A percentile compares a stretch with the other conserved stretches of the same genome.
Evolutionary conservation across 2,888 invertebrate genomes (phyloP).

Genomic region (Euspilapteryx auroguttella): DNA sequence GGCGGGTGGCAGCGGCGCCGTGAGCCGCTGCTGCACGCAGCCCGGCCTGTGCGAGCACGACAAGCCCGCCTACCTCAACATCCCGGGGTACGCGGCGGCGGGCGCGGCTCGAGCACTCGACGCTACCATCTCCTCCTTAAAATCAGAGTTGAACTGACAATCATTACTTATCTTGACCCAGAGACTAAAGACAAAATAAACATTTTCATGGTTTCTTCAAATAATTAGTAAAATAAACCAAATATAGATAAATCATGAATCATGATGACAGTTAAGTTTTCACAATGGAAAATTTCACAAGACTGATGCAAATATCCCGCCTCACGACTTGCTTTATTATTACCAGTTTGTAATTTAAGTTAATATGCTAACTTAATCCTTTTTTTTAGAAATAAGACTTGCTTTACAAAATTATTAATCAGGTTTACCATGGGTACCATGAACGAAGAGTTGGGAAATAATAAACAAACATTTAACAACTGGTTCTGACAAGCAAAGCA

Average conservation of each 20-base stretch:
- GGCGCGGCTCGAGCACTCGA: conserved; percentile 45
- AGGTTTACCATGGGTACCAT: too few relatives aligned
- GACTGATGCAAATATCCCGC: conserved; percentile 63
- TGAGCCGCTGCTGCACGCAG: conserved; percentile 46
- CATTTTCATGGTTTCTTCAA: conserved; percentile 3
- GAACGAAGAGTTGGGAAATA: too few relatives aligned
- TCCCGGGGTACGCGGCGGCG: conserved; percentile 50
- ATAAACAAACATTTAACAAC: too few relatives aligned
- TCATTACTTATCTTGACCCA: conserved; percentile 8
- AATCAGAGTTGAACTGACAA: conserved; percentile 52
- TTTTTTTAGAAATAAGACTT: not conserved
- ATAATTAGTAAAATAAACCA: conserved; percentile 2
- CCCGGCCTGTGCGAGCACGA: conserved; percentile 56
- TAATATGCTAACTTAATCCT: conserved; percentile 15
- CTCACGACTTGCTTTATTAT: conserved; percentile 62
- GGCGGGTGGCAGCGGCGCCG: conserved; percentile 23
- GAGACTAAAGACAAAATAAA: conserved; percentile 2
- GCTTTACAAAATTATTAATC: not conserved
- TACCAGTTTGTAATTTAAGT: conserved; percentile 52
- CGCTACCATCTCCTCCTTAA: conserved; percentile 47
- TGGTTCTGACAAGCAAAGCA: too few relatives aligned
- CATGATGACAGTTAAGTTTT: conserved; percentile 17
- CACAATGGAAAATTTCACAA: conserved; percentile 57
- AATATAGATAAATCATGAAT: conserved; percentile 4
- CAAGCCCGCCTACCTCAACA: conserved; percentile 53